Conservation (phyloP, 2,888 invertebrate genomes). For the Oligia strigilis region DNA sequence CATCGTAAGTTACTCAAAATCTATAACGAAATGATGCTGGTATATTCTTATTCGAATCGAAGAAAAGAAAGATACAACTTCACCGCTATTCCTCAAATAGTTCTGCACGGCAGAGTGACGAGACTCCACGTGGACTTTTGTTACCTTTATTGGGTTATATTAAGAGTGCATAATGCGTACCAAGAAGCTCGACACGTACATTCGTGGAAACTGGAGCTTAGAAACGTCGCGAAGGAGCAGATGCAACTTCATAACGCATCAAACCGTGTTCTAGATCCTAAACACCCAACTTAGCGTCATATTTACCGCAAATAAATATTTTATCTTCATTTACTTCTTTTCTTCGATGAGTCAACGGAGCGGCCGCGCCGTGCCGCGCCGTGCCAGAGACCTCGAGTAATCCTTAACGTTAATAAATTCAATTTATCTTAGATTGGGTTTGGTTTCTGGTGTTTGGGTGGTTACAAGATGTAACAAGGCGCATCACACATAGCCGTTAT, state of each 20-base stretch:
- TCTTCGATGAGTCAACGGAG: not conserved
- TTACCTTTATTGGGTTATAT: constrained; percentile 43
- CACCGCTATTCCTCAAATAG: not conserved
- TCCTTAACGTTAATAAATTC: not conserved
- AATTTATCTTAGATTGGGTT: not conserved
- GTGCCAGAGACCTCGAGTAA: not conserved
- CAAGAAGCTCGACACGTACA: not conserved
- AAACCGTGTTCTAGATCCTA: not conserved
- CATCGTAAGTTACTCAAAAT: not conserved
- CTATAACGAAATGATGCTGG: constrained; percentile 6
- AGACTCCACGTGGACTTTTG: constrained; percentile 49
- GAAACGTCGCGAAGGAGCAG: accelerated
- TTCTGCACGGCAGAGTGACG: constrained; percentile 33
- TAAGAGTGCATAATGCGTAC: constrained; percentile 15
- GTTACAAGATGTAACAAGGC: not conserved
- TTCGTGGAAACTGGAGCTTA: accelerated
- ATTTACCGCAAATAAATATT: not conserved
- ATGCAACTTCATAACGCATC: accelerated
- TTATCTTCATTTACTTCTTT: not conserved
- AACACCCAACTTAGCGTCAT: no score
- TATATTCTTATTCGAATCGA: no score
- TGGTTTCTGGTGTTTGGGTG: not conserved
- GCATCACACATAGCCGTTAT: not conserved
- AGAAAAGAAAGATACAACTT: no score
- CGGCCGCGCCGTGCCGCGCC: no score